Percentiles rank a stretch among this genome's conserved stretches.
Conservation (phyloP, 23 tunicate species). For the Diplosoma virens region DNA sequence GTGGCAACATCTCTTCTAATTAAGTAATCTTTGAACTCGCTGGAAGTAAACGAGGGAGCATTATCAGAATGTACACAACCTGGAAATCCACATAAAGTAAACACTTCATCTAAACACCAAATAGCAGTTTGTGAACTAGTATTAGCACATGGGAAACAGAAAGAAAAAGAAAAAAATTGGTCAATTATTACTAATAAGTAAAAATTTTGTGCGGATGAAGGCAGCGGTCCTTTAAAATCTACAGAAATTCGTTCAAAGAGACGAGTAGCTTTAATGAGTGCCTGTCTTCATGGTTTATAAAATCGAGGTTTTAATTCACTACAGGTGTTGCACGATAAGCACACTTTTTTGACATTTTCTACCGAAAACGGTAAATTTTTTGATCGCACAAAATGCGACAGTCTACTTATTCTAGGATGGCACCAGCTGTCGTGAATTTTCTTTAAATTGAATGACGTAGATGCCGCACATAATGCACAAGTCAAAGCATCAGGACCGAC, state of each 20-base stretch:
- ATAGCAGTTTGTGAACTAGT: slow-evolving; percentile 11
- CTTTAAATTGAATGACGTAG: neutral
- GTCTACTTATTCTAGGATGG: slow-evolving; percentile 22
- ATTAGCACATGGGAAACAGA: slow-evolving; percentile 7
- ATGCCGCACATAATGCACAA: slow-evolving; percentile 7
- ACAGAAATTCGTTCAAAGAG: neutral
- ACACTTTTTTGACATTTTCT: slow-evolving; percentile 18
- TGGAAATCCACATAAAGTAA: neutral
- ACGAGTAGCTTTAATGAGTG: slow-evolving; percentile 27
- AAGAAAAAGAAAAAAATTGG: neutral
- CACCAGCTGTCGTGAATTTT: slow-evolving; percentile 17
- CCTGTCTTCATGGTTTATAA: neutral
- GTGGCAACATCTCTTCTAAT: neutral
- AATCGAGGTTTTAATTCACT: slow-evolving; percentile 14
- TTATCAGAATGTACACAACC: slow-evolving; percentile 14
- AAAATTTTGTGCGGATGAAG: neutral
- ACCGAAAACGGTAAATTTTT: slow-evolving; percentile 23
- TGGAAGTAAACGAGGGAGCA: neutral
- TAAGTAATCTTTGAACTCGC: neutral
- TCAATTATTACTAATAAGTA: slow-evolving; percentile 7
- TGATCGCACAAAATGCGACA: slow-evolving; percentile 24
- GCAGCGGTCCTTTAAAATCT: neutral
- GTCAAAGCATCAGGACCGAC: slow-evolving; percentile 33
- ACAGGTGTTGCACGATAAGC: slow-evolving; percentile 13
- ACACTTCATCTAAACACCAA: neutral